Conservation (phyloP, 1,140 invertebrate species). For the Lordiphosa collinella region DNA sequence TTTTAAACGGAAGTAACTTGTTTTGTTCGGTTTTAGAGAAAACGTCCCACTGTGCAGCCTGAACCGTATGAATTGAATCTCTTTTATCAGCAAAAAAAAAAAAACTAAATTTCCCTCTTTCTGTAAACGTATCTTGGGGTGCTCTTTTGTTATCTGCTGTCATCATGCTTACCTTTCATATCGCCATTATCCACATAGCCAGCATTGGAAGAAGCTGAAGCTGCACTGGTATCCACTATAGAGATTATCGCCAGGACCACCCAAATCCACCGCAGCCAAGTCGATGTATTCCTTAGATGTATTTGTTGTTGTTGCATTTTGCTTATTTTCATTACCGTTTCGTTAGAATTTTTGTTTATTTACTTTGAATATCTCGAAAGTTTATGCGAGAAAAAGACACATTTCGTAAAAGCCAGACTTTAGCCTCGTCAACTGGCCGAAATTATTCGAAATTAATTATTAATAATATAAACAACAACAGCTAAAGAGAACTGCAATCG, state of each 20-base stretch:
- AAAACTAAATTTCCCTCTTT: background rate
- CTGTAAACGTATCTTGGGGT: slow-evolving; percentile 1
- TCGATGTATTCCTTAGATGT: slow-evolving; percentile 1
- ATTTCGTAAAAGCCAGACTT: background rate
- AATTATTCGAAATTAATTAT: slow-evolving; percentile 4
- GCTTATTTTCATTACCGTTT: slow-evolving; percentile 7
- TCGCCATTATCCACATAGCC: slow-evolving; percentile 72
- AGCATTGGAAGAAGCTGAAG: slow-evolving; percentile 47
- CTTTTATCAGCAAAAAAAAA: slow-evolving; percentile 31
- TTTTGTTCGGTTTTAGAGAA: no score
- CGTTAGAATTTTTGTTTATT: slow-evolving; percentile 5
- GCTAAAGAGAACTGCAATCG: slow-evolving; percentile 7
- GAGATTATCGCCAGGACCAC: background rate
- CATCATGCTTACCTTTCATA: slow-evolving; percentile 71
- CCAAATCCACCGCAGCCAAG: background rate
- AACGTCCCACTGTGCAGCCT: no score
- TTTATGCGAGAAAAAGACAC: background rate
- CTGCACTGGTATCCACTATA: background rate
- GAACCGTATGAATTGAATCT: slow-evolving; percentile 45
- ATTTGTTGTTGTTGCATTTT: slow-evolving; percentile 8
- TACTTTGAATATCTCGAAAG: background rate
- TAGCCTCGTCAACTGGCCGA: background rate
- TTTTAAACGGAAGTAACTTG: no score
- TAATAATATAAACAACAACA: slow-evolving; percentile 7
- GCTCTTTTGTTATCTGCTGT: background rate